Percentiles rank a stretch among this genome's conserved stretches.
phyloP scores from a whole-genome alignment of 2,797 vertebrate species.

The Brotogeris chrysoptera region DNA sequence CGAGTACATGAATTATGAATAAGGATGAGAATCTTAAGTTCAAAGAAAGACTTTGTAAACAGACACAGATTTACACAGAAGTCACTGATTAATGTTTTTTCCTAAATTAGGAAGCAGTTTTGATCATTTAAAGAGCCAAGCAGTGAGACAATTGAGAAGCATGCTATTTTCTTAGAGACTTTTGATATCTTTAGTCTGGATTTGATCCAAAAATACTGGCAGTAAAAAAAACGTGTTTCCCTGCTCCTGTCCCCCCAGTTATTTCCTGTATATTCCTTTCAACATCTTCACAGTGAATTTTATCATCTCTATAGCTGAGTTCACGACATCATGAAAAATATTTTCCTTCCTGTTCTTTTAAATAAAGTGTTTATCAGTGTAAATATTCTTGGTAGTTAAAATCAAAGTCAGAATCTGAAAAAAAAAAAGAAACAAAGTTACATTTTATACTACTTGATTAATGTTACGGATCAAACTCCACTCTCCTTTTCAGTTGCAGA shows the following conservation, averaged over 20 bases:
- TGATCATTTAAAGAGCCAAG: neutral
- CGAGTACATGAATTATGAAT: neutral
- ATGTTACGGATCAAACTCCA: neutral
- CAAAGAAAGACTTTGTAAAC: neutral
- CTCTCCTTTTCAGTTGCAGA: neutral
- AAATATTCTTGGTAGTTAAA: neutral
- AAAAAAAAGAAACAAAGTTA: neutral
- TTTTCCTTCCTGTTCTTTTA: neutral
- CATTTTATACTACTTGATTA: neutral
- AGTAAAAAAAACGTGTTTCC: neutral
- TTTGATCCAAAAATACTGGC: neutral
- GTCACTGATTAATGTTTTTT: neutral
- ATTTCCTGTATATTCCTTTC: neutral
- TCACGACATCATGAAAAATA: neutral
- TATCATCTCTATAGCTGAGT: neutral
- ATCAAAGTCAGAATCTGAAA: neutral
- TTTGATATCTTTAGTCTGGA: neutral
- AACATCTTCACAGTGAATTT: neutral
- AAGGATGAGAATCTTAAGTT: neutral
- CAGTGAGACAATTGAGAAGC: neutral
- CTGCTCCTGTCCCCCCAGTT: accelerated
- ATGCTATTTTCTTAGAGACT: neutral
- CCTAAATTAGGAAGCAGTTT: neutral
- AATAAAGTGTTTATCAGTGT: neutral
- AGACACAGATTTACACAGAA: neutral